phyloP scores from a whole-genome alignment of 2,888 invertebrate genomes.

The Cosmia trapezina region DNA sequence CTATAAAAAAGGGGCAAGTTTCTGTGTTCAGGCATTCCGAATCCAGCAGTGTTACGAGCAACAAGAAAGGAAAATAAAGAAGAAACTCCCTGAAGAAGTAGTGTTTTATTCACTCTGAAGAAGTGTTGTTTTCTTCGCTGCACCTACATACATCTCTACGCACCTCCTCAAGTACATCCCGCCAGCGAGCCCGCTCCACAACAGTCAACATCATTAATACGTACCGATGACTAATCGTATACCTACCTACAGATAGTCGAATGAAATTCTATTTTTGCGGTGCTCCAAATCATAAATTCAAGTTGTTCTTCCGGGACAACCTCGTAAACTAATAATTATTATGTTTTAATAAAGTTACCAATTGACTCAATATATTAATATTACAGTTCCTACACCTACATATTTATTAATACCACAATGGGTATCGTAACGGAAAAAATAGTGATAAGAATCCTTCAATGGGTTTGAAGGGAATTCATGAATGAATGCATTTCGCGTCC shows the following conservation, averaged over 20 bases:
- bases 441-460: slow-evolving; percentile 62
- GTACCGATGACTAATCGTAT: neutral
- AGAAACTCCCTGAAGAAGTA: no score
- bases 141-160: no score
- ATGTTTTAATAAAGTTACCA: neutral
- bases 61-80: no score
- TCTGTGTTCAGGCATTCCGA: no score
- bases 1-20: no score
- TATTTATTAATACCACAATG: slow-evolving; percentile 43
- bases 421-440: slow-evolving; percentile 59
- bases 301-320: neutral
- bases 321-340: neutral
- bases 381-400: slow-evolving; percentile 35
- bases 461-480: slow-evolving; percentile 59
- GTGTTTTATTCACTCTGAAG: no score
- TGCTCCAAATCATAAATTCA: neutral
- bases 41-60: no score
- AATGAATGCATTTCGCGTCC: slow-evolving; percentile 58
- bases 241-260: no score
- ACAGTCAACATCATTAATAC: no score
- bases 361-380: slow-evolving; percentile 7
- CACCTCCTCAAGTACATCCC: no score
- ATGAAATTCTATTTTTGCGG: neutral
- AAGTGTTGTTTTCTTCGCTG: no score
- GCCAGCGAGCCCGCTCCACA: no score